phyloP scores from a whole-genome alignment of 2,888 invertebrate species.

The Globia sparganii region DNA sequence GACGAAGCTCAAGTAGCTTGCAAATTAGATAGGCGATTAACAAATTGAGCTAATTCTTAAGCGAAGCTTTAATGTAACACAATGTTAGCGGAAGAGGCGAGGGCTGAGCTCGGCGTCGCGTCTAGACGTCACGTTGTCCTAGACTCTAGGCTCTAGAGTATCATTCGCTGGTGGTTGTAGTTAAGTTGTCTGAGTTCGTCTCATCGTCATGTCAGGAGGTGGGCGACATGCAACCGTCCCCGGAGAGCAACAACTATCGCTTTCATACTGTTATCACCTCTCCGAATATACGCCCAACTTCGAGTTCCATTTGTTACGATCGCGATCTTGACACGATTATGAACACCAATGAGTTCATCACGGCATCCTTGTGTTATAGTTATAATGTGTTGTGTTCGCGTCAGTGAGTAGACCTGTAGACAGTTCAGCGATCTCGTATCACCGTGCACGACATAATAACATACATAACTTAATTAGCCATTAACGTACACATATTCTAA shows the following conservation, averaged over 20 bases:
- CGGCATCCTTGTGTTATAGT: conserved; percentile 52
- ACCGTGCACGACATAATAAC: conserved; percentile 85
- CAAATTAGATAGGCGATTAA: conserved; percentile 89
- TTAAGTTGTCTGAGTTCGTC: conserved; percentile 58
- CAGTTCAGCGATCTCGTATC: conserved; percentile 83
- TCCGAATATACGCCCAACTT: conserved; percentile 85
- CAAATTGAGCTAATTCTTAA: conserved; percentile 88
- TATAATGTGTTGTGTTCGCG: conserved; percentile 51
- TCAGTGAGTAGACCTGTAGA: conserved; percentile 41
- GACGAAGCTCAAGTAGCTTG: conserved; percentile 84
- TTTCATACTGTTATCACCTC: conserved; percentile 83
- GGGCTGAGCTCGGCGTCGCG: conserved; percentile 78
- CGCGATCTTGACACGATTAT: conserved; percentile 60
- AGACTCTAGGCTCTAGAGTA: conserved; percentile 43
- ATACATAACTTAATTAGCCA: conserved; percentile 80
- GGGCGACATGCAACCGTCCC: conserved; percentile 87
- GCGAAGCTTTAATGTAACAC: conserved; percentile 87
- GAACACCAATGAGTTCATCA: conserved; percentile 62
- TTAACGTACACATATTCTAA: conserved; percentile 89
- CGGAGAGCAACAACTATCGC: conserved; percentile 81
- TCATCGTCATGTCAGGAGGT: conserved; percentile 65
- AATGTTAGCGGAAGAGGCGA: conserved; percentile 77
- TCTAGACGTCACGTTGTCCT: conserved; percentile 68
- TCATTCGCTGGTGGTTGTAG: conserved; percentile 55
- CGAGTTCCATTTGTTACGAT: conserved; percentile 67